phyloP scores from a whole-genome alignment of 2,113 vertebrate species.

The Microcebus ravelobensis region DNA sequence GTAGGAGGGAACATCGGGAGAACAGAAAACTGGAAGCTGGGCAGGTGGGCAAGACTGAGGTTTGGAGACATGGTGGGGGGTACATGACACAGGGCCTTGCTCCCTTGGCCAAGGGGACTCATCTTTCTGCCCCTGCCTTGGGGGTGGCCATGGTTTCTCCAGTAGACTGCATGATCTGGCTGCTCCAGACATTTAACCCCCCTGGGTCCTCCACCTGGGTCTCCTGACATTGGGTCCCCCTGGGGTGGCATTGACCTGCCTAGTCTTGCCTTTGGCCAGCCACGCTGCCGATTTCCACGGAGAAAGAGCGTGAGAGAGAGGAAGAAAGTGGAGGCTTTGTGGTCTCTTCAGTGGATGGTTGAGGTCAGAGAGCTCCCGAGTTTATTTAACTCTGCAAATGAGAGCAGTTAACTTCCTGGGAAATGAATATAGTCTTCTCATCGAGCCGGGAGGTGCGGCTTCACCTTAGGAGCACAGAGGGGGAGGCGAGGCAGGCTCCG shows the following conservation, averaged over 20 bases:
- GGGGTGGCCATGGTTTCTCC: too few relatives aligned
- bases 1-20: neutral
- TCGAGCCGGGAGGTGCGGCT: neutral
- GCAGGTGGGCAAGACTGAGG: rapidly evolving
- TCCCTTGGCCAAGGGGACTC: neutral
- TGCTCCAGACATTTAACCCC: neutral
- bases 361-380: neutral
- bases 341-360: slow-evolving; percentile 7
- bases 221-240: neutral
- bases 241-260: rapidly evolving
- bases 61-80: neutral
- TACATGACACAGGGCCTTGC: rapidly evolving
- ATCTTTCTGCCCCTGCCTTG: neutral
- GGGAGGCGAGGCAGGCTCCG: rapidly evolving
- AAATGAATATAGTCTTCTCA: neutral
- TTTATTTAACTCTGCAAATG: slow-evolving; percentile 39
- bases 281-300: rapidly evolving
- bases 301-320: neutral
- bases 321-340: neutral
- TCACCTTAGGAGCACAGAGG: neutral
- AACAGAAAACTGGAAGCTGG: too few relatives aligned
- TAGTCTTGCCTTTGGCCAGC: neutral
- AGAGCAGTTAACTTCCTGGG: neutral
- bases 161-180: neutral
- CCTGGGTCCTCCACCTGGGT: neutral